A percentile compares a stretch with the other conserved stretches of the same genome.
phyloP scores from a whole-genome alignment of 1,140 invertebrate species.

The Hyphantria cunea region DNA sequence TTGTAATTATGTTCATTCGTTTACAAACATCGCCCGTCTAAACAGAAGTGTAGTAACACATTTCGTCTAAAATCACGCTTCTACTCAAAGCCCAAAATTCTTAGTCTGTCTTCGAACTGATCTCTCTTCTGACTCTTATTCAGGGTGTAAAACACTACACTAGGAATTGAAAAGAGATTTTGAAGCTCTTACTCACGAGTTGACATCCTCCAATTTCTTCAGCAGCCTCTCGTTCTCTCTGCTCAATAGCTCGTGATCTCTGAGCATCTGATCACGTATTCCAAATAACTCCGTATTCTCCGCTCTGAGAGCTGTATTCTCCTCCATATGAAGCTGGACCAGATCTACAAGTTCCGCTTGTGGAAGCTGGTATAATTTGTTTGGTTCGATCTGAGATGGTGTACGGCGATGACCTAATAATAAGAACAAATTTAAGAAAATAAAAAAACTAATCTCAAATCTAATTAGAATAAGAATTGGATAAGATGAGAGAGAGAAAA shows the following conservation, averaged over 20 bases:
- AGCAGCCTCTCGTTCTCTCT: slow-evolving; percentile 94
- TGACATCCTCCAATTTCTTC: slow-evolving; percentile 93
- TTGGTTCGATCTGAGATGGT: slow-evolving; percentile 85
- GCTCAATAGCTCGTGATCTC: slow-evolving; percentile 95
- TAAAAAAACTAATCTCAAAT: too few relatives aligned
- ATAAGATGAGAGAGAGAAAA: too few relatives aligned
- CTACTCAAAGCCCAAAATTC: too few relatives aligned
- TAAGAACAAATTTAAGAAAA: neutral
- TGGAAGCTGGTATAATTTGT: slow-evolving; percentile 88
- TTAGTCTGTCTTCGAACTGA: too few relatives aligned
- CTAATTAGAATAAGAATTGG: too few relatives aligned
- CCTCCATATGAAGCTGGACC: slow-evolving; percentile 90
- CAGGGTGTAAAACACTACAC: too few relatives aligned
- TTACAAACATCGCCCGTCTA: too few relatives aligned
- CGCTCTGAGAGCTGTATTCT: slow-evolving; percentile 92
- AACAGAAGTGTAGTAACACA: too few relatives aligned
- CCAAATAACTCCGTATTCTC: slow-evolving; percentile 94
- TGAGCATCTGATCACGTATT: slow-evolving; percentile 89
- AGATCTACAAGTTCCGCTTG: slow-evolving; percentile 87
- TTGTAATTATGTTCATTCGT: too few relatives aligned
- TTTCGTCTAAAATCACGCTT: too few relatives aligned
- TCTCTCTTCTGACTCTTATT: too few relatives aligned
- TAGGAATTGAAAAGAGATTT: too few relatives aligned
- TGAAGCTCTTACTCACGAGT: slow-evolving; percentile 84
- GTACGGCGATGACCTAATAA: slow-evolving; percentile 57